Percentiles rank a stretch among this genome's conserved stretches.
phyloP scores from a whole-genome alignment of 2,797 vertebrate species.

The Echiichthys vipera region DNA sequence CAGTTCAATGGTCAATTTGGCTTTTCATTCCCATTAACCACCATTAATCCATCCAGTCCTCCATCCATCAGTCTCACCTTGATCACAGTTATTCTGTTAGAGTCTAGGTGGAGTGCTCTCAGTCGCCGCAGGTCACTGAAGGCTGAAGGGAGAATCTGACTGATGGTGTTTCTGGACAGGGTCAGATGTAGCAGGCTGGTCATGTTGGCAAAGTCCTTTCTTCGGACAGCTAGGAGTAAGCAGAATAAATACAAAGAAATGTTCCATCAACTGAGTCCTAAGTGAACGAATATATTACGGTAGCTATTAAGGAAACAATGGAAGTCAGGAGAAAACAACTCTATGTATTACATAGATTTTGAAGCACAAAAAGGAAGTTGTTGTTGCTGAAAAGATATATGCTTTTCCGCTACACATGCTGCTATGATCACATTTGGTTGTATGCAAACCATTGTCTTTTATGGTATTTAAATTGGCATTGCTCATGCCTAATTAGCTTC shows the following conservation, averaged over 20 bases:
- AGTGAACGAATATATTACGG: not conserved
- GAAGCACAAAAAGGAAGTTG: not conserved
- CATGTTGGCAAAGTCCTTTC: conserved; percentile 92
- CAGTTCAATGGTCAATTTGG: not conserved
- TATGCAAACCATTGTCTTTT: not conserved
- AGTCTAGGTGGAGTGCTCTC: conserved; percentile 90
- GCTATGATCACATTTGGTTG: not conserved
- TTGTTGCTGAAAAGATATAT: not conserved
- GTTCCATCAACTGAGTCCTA: not conserved
- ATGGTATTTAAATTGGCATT: not conserved
- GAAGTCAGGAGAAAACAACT: not conserved
- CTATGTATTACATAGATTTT: not conserved
- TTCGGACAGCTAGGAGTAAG: conserved; percentile 78
- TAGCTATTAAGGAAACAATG: not conserved
- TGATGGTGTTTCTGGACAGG: conserved; percentile 91
- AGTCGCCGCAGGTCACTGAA: conserved; percentile 91
- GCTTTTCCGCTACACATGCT: not conserved
- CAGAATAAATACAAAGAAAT: conserved; percentile 8
- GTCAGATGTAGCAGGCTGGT: conserved; percentile 91
- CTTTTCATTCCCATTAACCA: not conserved
- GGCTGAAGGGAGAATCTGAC: conserved; percentile 90
- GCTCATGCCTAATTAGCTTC: not conserved
- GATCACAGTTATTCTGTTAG: conserved; percentile 88
- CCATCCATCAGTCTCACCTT: conserved; percentile 59
- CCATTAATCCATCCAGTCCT: conserved; percentile 1